phyloP scores from a whole-genome alignment of 1,140 invertebrate genomes.

The Pseudomyrmex concolor region DNA sequence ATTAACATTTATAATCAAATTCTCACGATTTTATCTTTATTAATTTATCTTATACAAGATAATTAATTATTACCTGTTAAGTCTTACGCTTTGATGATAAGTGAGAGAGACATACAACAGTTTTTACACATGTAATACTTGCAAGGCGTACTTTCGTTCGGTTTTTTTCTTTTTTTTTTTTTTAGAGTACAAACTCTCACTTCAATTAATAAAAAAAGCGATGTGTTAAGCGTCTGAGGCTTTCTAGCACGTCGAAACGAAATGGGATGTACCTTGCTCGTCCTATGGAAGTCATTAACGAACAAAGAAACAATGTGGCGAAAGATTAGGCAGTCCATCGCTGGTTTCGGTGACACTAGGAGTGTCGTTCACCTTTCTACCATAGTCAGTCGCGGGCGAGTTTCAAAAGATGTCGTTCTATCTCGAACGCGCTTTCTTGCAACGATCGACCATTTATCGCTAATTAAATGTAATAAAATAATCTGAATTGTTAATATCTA shows the following conservation, averaged over 20 bases:
- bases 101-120: not conserved
- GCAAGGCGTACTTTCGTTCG: not conserved
- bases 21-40: not conserved
- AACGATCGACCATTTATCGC: not conserved
- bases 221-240: slow-evolving; percentile 9
- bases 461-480: not conserved
- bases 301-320: slow-evolving; percentile 42
- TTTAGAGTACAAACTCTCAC: slow-evolving; percentile 47
- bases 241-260: slow-evolving; percentile 41
- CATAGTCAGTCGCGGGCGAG: not conserved
- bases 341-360: slow-evolving; percentile 1
- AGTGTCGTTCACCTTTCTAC: slow-evolving; percentile 1
- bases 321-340: slow-evolving; percentile 2
- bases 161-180: not conserved
- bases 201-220: slow-evolving; percentile 46
- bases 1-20: too few species aligned
- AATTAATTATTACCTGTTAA: not conserved
- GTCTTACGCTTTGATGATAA: not conserved
- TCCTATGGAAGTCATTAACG: slow-evolving; percentile 1
- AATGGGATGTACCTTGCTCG: slow-evolving; percentile 11
- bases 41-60: not conserved
- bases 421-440: not conserved
- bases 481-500: too few species aligned
- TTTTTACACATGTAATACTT: not conserved
- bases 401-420: not conserved